Percentiles rank a stretch among this genome's conserved stretches.
Evolutionary conservation across 1,140 invertebrate species (phyloP).

Genomic region (Cydia pomonella): DNA sequence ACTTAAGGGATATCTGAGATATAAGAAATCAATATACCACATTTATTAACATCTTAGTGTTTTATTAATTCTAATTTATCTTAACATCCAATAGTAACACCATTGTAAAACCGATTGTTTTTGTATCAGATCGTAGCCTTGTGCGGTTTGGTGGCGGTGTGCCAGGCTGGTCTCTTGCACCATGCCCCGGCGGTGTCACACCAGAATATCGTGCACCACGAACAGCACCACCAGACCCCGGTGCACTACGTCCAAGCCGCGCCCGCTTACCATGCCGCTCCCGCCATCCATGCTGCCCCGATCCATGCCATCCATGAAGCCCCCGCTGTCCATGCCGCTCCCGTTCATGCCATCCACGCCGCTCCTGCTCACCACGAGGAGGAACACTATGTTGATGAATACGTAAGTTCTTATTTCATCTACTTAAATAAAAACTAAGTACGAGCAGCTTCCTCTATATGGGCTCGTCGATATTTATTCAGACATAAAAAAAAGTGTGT

Average conservation of each 20-base stretch:
- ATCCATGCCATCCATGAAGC: background rate
- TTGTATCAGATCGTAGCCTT: slow-evolving; percentile 54
- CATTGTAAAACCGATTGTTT: background rate
- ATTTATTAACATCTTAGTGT: too few relatives aligned
- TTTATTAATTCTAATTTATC: too few relatives aligned
- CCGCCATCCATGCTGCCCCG: slow-evolving; percentile 43
- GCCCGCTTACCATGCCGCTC: slow-evolving; percentile 38
- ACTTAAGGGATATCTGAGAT: too few relatives aligned
- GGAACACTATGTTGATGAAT: slow-evolving; percentile 73
- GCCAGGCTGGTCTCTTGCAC: slow-evolving; percentile 72
- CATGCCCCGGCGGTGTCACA: slow-evolving; percentile 71
- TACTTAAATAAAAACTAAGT: too few relatives aligned
- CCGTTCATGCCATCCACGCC: slow-evolving; percentile 46
- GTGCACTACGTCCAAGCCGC: slow-evolving; percentile 56
- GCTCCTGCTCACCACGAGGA: slow-evolving; percentile 50
- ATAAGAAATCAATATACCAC: too few relatives aligned
- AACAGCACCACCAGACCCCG: slow-evolving; percentile 62
- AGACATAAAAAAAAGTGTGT: too few relatives aligned
- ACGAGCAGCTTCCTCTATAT: background rate
- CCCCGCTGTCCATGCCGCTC: slow-evolving; percentile 36
- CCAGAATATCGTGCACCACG: slow-evolving; percentile 69
- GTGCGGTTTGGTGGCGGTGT: slow-evolving; percentile 63
- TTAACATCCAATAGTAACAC: too few relatives aligned
- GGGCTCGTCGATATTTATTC: too few relatives aligned
- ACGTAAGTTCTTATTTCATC: slow-evolving; percentile 49